These are phyloP conservation scores for Campylomormyrus numenius DNA, from an alignment of 2,113 vertebrate species.

Conservation along the genomic window DNA sequence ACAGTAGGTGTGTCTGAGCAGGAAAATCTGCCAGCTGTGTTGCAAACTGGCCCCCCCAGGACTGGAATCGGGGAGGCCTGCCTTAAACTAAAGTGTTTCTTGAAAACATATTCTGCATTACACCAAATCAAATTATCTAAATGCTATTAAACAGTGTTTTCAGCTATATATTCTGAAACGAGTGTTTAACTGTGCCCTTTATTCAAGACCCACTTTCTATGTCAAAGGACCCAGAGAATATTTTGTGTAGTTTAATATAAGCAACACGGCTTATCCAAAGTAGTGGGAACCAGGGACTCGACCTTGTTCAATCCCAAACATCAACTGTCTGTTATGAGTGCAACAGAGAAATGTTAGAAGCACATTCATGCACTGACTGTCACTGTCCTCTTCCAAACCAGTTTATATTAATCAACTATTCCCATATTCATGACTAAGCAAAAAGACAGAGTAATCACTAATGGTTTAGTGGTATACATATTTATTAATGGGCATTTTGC, in stretches of 20 bases:
- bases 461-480: not conserved
- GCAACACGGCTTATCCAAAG: constrained; percentile 26
- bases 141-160: not conserved
- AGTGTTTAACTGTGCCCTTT: not conserved
- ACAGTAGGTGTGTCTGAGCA: not conserved
- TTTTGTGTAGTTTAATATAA: constrained; percentile 10
- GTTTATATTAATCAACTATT: not conserved
- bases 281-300: constrained; percentile 39
- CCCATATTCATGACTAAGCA: not conserved
- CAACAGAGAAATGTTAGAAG: not conserved
- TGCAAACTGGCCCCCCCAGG: not conserved
- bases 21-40: not conserved
- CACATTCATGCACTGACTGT: not conserved
- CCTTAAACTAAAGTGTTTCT: not conserved
- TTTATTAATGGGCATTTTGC: not conserved
- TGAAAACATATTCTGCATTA: not conserved
- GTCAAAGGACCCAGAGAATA: not conserved
- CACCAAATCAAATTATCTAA: not conserved
- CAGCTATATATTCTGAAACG: not conserved
- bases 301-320: constrained; percentile 38
- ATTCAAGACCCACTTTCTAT: constrained; percentile 1
- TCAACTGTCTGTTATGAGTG: not conserved
- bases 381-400: not conserved
- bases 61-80: not conserved
- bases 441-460: not conserved